Conservation (phyloP, 1,140 invertebrate genomes). For the Cephus cinctus region DNA sequence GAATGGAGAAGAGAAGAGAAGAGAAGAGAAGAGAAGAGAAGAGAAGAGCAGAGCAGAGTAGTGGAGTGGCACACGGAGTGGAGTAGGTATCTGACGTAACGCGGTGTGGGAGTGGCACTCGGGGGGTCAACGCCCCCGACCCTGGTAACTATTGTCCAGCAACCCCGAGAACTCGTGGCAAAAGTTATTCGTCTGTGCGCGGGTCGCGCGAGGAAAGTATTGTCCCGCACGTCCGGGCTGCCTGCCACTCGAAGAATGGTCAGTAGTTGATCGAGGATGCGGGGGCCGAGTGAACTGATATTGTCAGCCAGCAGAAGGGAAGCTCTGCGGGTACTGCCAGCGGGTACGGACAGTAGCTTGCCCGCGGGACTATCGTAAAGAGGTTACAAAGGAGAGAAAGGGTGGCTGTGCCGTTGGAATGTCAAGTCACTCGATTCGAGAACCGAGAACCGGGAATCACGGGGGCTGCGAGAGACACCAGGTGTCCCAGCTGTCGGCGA, state of each 20-base stretch:
- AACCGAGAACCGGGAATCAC: no score
- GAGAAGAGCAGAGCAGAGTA: not conserved
- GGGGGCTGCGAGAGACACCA: no score
- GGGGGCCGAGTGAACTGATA: no score
- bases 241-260: not conserved
- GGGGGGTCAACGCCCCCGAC: slow-evolving; percentile 35
- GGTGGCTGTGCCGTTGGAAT: no score
- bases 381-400: no score
- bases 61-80: not conserved
- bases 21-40: slow-evolving; percentile 3
- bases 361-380: no score
- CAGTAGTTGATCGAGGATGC: not conserved
- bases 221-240: not conserved
- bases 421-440: no score
- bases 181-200: slow-evolving; percentile 9
- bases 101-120: slow-evolving; percentile 37
- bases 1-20: not conserved
- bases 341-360: no score
- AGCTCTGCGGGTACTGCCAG: no score
- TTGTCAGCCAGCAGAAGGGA: no score
- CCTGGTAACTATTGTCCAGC: slow-evolving; percentile 33
- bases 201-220: not conserved
- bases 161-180: no score
- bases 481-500: no score
- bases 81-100: slow-evolving; percentile 34